Base-by-base conservation (phyloP, 2,797 vertebrate genomes). In the Sebastes oblongus region DNA sequence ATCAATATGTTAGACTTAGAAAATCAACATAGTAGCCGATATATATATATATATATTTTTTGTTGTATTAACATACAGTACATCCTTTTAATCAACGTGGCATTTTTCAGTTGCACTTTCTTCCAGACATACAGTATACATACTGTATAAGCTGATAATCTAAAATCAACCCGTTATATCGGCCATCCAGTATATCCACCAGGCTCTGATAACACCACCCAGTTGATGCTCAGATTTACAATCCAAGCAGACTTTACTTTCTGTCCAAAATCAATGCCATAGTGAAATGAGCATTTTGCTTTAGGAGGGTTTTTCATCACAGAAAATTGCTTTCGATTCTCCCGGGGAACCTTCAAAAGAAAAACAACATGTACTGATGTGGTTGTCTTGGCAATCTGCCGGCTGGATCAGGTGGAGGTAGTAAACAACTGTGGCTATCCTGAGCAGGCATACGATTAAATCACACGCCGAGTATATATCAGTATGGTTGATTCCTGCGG, bases 371-470 rank as follows among this genome's bases (percentile, higher is more conserved):
- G 54, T 42, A 69, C 46, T 56, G 77, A 75, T 72, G 55, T 46
- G 82, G 75, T 84, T 78, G 32, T 24, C 58, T 74, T 78, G 66
- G 78, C 77, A 80, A 61, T 83, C 68, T 85, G 32, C 74, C 52
- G 1, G 7, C 79, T 74, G 88, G 54, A 84, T 85, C 82, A 89
- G 79, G 75, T 92, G 79, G 60, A 71, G 65, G 76, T 64, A 55
- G 78, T 79, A 80, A 85, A 89, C 84, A 89, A 77, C 65, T 29
- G 55, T 30, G 39, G 46, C 62, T 77, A 59, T 54, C 66, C 50
- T 52, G 61, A 61, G 27, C 55, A 32, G 8, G 4, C 67, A 55
- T 39, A 11, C 22, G 4, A 75, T 77, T 56, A 66, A 77, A 87
- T 66, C 60, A n/a, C 24, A 65, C 1, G 3, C 42, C 60, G 12